Conservation (phyloP, 2,888 invertebrate genomes). For the Masnerella sp. region DNA sequence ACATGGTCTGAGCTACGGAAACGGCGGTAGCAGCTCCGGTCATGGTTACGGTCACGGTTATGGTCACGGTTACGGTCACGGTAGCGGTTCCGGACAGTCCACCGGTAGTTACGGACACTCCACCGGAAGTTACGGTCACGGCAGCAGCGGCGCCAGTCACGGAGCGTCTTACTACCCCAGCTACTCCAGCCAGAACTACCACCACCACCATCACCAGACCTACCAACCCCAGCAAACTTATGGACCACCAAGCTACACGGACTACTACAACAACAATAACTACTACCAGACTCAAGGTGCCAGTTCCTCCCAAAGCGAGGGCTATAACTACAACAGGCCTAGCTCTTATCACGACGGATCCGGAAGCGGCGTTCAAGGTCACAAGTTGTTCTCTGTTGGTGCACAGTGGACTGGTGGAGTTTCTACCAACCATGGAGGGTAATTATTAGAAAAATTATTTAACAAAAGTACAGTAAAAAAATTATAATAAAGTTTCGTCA, state of each 20-base stretch:
- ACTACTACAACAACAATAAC: constrained; percentile 49
- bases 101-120: no score
- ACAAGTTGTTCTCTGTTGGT: constrained; percentile 17
- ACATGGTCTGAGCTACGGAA: no score
- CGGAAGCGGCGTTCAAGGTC: background rate
- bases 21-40: constrained; percentile 17
- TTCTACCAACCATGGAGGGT: constrained; percentile 11
- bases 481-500: no score
- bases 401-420: constrained; percentile 26
- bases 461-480: no score
- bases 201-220: constrained; percentile 16
- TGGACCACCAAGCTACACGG: constrained; percentile 50
- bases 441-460: no score
- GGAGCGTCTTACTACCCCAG: background rate
- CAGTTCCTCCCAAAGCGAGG: background rate
- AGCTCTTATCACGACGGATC: background rate
- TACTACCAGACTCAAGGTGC: background rate
- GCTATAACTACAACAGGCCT: constrained; percentile 21
- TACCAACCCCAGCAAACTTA: constrained; percentile 41
- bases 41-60: constrained; percentile 31
- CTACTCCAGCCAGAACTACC: constrained; percentile 15
- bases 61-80: constrained; percentile 17
- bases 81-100: no score
- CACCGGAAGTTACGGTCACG: no score
- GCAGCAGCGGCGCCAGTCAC: constrained; percentile 14